Conservation (phyloP, 2,797 vertebrate species). For the Chloroceryle inda region DNA sequence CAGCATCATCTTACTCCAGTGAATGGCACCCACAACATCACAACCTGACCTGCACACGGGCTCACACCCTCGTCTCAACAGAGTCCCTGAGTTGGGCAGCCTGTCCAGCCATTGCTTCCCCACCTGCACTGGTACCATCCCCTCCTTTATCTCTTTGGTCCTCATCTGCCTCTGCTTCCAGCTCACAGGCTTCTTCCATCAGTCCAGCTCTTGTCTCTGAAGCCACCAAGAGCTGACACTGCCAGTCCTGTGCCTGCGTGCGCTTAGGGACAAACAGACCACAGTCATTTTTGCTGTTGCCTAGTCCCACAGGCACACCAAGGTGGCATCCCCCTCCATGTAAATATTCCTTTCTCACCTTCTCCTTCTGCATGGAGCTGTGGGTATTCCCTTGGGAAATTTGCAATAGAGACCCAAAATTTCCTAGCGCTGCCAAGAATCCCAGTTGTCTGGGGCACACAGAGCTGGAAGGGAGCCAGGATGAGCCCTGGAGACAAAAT, state of each 20-base stretch:
- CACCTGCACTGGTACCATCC: background rate
- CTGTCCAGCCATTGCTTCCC: background rate
- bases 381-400: background rate
- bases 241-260: background rate
- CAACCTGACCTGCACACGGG: rapidly evolving
- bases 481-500: background rate
- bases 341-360: background rate
- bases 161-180: background rate
- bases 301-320: background rate
- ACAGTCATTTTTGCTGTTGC: background rate
- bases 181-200: background rate
- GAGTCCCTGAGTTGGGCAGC: background rate
- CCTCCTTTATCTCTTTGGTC: background rate
- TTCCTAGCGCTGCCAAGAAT: background rate
- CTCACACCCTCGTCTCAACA: background rate
- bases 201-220: background rate
- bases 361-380: background rate
- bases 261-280: background rate
- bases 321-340: background rate
- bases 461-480: background rate
- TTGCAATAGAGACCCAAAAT: background rate
- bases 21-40: background rate
- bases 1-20: background rate
- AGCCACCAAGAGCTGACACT: background rate
- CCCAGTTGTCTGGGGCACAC: rapidly evolving